Evolutionary conservation across 2,113 vertebrate species (phyloP).

Genomic region (Microcebus lehilahytsara): DNA sequence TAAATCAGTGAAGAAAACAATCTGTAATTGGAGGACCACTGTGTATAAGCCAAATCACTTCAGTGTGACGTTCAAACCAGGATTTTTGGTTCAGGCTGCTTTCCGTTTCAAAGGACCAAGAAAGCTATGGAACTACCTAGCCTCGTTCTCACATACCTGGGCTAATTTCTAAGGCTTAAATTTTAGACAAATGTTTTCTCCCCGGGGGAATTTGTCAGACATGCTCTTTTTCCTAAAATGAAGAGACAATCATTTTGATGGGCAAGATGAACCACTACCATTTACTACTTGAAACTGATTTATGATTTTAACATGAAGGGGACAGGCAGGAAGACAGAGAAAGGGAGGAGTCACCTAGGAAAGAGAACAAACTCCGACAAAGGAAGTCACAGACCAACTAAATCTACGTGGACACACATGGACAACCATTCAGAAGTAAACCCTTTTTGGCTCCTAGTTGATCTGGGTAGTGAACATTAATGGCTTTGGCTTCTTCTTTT

Average conservation of each 20-base stretch:
- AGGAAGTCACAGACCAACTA: not conserved
- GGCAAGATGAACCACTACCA: constrained; percentile 8
- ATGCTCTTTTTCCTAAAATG: constrained; percentile 57
- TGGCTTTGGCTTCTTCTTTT: constrained; percentile 76
- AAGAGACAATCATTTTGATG: constrained; percentile 37
- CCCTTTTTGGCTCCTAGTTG: not conserved
- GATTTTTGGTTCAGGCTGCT: not conserved
- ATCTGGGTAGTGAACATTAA: constrained; percentile 63
- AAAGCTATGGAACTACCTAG: not conserved
- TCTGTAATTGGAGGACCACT: not conserved
- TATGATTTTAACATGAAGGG: not conserved
- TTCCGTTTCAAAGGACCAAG: constrained; percentile 6
- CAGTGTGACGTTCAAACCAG: constrained; percentile 30
- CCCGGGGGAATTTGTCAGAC: constrained; percentile 10
- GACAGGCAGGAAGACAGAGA: not conserved
- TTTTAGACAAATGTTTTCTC: not conserved
- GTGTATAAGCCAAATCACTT: not conserved
- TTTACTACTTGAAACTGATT: not conserved
- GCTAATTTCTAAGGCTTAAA: constrained; percentile 52
- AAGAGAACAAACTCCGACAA: not conserved
- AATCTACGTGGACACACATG: not conserved
- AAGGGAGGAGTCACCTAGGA: not conserved
- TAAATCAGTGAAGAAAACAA: not conserved
- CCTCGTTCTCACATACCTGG: constrained; percentile 48
- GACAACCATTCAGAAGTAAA: not conserved